Evolutionary conservation across 2,888 invertebrate genomes (phyloP), one percentile per base, ranked within the genome.

Genomic region (Folsomia manolachei): DNA sequence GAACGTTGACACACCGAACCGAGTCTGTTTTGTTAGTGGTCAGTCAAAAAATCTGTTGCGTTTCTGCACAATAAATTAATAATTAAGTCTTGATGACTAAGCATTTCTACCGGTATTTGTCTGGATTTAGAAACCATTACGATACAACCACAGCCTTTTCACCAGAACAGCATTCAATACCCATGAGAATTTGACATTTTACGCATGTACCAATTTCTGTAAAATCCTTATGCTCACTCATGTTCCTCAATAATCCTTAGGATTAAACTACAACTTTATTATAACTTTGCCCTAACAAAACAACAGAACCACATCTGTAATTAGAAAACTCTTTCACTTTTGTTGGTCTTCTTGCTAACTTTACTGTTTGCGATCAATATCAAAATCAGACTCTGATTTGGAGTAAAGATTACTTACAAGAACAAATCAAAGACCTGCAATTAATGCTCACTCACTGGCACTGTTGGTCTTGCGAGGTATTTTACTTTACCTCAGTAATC

Each of bases 61-160:
- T n/a, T 56, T 56, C 39, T 39, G 14, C 39, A 56, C 19, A 56
- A 56, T 56, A 56, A 56, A 56, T 56, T 56, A 56, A 56, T 56
- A 56, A 56, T 56, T 56, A 21, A 56, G 56, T 56, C 19, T 7
- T 56, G 56, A 56, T 56, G 56, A 56, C 56, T 56, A 56, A 56
- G 56, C 56, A 56, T 51, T 9, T 9, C 18, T 51, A 11, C 9
- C 18, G 56, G 56, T 7, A 56, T 39, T 39, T 39, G 39, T 39
- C 39, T 39, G 39, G 39, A 39, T 39, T 39, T 39, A 39, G 39
- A 39, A 39, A 39, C 14, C 39, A 39, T 39, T 14, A 39, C 14
- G 7, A 39, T 39, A 14, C 39, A 9, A 39, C 39, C 14, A 39
- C 39, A 39, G n/a, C n/a, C n/a, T n/a, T n/a, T n/a, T n/a, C n/a